A percentile compares a stretch with the other conserved stretches of the same genome.
Conservation (phyloP, 2,797 vertebrate species). For the Hipposideros larvatus region DNA sequence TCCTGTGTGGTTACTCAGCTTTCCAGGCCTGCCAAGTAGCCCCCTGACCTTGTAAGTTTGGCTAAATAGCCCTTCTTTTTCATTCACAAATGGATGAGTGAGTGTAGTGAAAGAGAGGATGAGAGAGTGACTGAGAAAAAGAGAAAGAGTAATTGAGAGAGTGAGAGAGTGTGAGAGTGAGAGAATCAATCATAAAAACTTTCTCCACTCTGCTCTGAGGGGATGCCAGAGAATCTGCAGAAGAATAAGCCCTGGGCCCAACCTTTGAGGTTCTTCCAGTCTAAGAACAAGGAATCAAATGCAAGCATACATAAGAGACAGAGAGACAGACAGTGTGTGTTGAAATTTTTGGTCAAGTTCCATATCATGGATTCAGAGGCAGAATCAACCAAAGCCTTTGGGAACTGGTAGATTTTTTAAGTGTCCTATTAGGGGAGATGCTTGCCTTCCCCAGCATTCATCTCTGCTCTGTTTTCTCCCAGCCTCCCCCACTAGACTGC, state of each 20-base stretch:
- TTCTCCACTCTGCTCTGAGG: too few relatives aligned
- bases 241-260: too few relatives aligned
- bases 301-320: not conserved
- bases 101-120: too few relatives aligned
- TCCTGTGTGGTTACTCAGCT: too few relatives aligned
- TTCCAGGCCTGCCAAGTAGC: too few relatives aligned
- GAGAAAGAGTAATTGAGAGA: not conserved
- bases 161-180: too few relatives aligned
- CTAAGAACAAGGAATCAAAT: too few relatives aligned
- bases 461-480: not conserved
- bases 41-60: too few relatives aligned
- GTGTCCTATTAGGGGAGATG: rapidly evolving
- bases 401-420: not conserved
- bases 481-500: not conserved
- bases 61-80: too few relatives aligned
- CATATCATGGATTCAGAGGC: not conserved
- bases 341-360: not conserved
- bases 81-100: not conserved
- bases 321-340: not conserved
- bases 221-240: too few relatives aligned
- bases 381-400: not conserved
- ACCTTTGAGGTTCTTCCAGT: too few relatives aligned
- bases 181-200: too few relatives aligned
- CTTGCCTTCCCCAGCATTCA: rapidly evolving
- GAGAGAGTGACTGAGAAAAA: not conserved